Evolutionary conservation across 1,140 invertebrate genomes (phyloP).

Genomic region (Diuraphis noxia): DNA sequence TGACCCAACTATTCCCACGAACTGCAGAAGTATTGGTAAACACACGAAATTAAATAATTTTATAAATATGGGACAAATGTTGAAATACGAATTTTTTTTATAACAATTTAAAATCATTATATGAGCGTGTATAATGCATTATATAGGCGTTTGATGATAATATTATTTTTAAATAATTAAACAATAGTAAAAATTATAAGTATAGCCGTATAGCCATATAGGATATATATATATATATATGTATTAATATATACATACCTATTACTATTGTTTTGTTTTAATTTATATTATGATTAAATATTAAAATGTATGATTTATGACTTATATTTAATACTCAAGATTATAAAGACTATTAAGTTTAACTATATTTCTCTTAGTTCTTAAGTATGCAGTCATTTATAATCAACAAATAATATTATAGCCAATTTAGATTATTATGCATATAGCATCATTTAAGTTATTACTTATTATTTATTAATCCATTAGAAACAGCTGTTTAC

Average conservation of each 20-base stretch:
- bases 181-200: too few relatives aligned
- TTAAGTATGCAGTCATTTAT: not conserved
- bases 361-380: not conserved
- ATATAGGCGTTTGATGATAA: not conserved
- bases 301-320: not conserved
- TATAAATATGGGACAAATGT: not conserved
- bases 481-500: not conserved
- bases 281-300: not conserved
- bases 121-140: not conserved
- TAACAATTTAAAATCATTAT: not conserved
- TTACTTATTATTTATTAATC: not conserved
- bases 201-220: too few relatives aligned
- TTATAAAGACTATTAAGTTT: not conserved
- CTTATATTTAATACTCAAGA: not conserved
- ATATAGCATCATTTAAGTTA: not conserved
- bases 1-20: constrained; percentile 29
- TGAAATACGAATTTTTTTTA: not conserved
- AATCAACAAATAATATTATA: not conserved
- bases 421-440: not conserved
- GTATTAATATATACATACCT: too few relatives aligned
- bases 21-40: not conserved
- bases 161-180: not conserved
- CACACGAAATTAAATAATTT: not conserved
- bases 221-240: too few relatives aligned
- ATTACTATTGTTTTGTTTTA: not conserved